Evolutionary conservation across 2,888 invertebrate species (phyloP), one percentile per base, ranked within the genome.

Genomic region (Leuctra nigra): DNA sequence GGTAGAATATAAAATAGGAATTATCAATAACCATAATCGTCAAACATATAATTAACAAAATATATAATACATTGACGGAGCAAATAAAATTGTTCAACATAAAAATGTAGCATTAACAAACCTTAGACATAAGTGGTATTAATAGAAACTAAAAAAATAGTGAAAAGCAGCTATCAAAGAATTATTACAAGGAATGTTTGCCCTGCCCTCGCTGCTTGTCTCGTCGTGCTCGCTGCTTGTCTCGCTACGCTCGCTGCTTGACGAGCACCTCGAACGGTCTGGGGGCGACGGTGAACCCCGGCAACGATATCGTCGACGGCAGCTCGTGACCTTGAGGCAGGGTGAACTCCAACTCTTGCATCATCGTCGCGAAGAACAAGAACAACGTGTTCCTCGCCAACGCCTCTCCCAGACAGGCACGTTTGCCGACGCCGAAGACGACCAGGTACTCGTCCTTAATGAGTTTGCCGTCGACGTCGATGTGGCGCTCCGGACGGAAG

Each of bases 401-500:
- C 2, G 56, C 24, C 48, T 64, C 63, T 1, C 65, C 65, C 14
- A 61, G 55, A 54, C 65, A 65, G 1, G 57, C 50, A 2, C 65
- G 58, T 48, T 59, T 59, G 2, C 65, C 65, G 61, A 48, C 25
- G 22, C 64, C 64, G 48, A 65, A 65, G 1, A 59, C 55, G 9
- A 62, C 46, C 25, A 63, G 36, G 29, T 54, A 60, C 13, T 59
- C 61, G 23, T 61, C 61, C 29, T 57, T 56, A 20, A 57, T 47
- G 22, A 63, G 29, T 16, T 60, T 60, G 6, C 63, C 64, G 23
- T 61, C 57, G 29, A 36, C 20, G 35, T 57, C 54, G 11, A 65
- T 53, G 47, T 61, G 61, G 9, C 64, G 57, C 53, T 63, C 62
- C 1, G 64, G 64, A 16, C 63, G 53, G 54, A 65, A 65, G 13